Conservation (phyloP, 1,140 invertebrate genomes). For the Chironomus tepperi region DNA sequence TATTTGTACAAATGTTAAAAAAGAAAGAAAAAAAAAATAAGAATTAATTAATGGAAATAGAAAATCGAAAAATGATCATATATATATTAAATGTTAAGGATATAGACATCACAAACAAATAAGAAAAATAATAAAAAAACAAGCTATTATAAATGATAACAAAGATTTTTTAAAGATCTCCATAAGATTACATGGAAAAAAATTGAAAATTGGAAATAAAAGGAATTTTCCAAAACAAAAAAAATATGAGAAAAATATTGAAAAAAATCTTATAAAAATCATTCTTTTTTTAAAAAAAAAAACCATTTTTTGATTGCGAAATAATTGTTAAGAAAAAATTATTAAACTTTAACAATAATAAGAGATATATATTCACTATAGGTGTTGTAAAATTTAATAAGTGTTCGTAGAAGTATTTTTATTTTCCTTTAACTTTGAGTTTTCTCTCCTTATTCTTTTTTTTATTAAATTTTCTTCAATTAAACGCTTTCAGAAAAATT, state of each 20-base stretch:
- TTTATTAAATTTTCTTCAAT: background rate
- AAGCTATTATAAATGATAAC: background rate
- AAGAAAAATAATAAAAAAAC: background rate
- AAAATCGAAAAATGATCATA: slow-evolving; percentile 6
- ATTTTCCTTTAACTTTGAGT: background rate
- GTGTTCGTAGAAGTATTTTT: slow-evolving; percentile 12
- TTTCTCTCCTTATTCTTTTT: background rate
- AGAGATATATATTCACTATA: slow-evolving; percentile 2
- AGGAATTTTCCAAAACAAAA: background rate
- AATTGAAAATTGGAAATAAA: background rate
- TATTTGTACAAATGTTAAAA: slow-evolving; percentile 20
- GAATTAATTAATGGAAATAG: background rate
- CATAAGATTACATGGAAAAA: background rate
- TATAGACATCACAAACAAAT: background rate
- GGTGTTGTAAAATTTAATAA: slow-evolving; percentile 20
- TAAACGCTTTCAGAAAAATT: background rate
- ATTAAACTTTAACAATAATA: background rate
- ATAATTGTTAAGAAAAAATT: slow-evolving; percentile 10
- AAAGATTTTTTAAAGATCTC: slow-evolving; percentile 23
- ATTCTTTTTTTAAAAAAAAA: slow-evolving; percentile 4
- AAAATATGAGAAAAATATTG: slow-evolving; percentile 10
- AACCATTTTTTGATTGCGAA: background rate
- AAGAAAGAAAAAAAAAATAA: slow-evolving; percentile 3
- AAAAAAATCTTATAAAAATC: background rate
- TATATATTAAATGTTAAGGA: slow-evolving; percentile 12